Base-by-base conservation (phyloP, 2,113 vertebrate species). In the Engystomops pustulosus region DNA sequence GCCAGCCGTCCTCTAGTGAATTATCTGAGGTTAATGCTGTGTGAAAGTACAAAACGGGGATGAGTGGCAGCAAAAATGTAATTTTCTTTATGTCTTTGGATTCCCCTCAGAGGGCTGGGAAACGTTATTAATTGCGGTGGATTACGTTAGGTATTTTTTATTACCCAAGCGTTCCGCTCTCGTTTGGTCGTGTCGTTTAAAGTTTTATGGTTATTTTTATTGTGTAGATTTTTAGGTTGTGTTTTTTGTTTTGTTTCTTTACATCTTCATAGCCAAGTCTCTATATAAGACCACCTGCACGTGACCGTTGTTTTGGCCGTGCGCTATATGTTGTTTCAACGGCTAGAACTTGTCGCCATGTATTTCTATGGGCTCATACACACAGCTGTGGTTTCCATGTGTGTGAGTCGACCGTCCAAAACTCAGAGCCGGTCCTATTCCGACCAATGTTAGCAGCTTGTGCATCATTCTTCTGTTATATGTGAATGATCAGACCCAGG, bases 1-100 rank as follows among this genome's bases (percentile, higher is more conserved):
- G 32, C 62, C 62, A 36, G 6, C 41, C 69, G 3, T 45, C 41
- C 69, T 45, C 69, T 15, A 25, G 69, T 47, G 69, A 45, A 45
- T 72, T 25, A 72, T 72, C 38, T 45, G 69, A 25, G 41, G 69
- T 44, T 45, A 72, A 72, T 72, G 69, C 69, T 44, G 69, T 23
- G 41, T 44, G 41, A 72, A 72, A 25, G 41, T 72, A 72, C 38
- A 72, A 25, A 25, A 27, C 41, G 10, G 36, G 32, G 38, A 72
- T 44, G n/a, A 72, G 36, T 72, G 23, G 41, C 69, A 72, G 69
- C 34, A 45, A 17, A 45, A 72, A 45, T 72, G 38, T 9, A 12
- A 23, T 44, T 71, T 44, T 71, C 34, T 44, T 71, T 71, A 17
- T 34, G 68, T 44, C 36, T 71, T 14, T 71, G 34, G 68, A 71